Percentiles rank a stretch among this genome's conserved stretches.
phyloP scores from a whole-genome alignment of 2,888 invertebrate species.

The Hirtodrosophila cameraria region DNA sequence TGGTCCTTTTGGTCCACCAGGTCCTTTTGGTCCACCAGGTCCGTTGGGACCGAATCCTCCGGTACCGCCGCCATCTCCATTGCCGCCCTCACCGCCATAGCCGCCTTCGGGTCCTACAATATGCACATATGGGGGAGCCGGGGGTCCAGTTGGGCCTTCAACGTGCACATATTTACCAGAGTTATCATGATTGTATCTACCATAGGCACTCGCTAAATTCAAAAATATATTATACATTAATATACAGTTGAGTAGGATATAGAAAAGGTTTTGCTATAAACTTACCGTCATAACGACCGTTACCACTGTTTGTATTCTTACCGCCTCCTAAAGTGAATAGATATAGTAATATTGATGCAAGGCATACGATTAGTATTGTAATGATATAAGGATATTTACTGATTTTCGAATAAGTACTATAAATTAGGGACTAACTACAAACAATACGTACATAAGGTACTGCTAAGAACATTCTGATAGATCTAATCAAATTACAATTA shows the following conservation, averaged over 20 bases:
- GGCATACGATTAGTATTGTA: constrained; percentile 54
- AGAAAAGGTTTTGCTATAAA: neutral
- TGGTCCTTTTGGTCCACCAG: constrained; percentile 69
- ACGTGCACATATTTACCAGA: constrained; percentile 83
- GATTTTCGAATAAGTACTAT: constrained; percentile 4
- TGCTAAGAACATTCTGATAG: constrained; percentile 28
- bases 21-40: constrained; percentile 75
- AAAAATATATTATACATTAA: neutral
- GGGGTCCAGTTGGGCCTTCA: constrained; percentile 84
- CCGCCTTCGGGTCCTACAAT: constrained; percentile 82
- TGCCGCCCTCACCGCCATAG: constrained; percentile 75
- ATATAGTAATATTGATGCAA: constrained; percentile 49
- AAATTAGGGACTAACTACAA: constrained; percentile 43
- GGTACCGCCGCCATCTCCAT: constrained; percentile 73
- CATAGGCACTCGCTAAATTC: constrained; percentile 66
- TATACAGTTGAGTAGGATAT: accelerated
- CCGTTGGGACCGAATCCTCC: constrained; percentile 79
- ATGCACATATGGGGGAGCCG: constrained; percentile 81
- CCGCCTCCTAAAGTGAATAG: constrained; percentile 64
- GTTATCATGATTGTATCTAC: constrained; percentile 82
- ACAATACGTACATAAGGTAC: constrained; percentile 13
- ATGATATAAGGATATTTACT: constrained; percentile 2
- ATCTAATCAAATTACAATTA: constrained; percentile 33
- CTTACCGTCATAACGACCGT: constrained; percentile 76
- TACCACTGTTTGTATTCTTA: constrained; percentile 68